Percentiles rank a stretch among this genome's conserved stretches.
Conservation (phyloP, 2,888 invertebrate species). For the Hypolimnas misippus region DNA sequence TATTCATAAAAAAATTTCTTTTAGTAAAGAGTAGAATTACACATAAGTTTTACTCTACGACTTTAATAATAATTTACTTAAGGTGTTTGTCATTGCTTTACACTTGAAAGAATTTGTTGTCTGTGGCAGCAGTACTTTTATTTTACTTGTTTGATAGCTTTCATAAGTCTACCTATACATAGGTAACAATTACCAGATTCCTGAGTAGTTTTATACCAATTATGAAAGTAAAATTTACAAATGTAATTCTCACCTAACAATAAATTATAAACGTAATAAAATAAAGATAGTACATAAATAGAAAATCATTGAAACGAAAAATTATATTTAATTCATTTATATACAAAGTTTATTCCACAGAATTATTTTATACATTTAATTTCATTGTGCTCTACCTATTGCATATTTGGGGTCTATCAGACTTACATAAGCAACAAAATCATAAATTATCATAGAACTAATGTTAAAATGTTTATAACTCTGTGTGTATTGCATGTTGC, state of each 20-base stretch:
- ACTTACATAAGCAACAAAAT: constrained; percentile 7
- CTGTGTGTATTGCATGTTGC: constrained; percentile 80
- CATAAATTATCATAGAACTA: background rate
- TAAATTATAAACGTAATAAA: constrained; percentile 8
- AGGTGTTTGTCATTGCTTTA: no score
- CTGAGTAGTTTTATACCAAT: background rate
- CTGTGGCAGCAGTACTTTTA: no score
- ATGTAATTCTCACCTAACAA: no score
- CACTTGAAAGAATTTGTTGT: no score
- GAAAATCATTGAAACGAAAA: no score
- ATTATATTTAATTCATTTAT: constrained; percentile 3
- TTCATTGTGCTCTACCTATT: background rate
- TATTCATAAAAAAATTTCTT: no score
- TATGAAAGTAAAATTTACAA: no score
- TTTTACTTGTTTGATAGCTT: no score
- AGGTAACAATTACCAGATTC: background rate
- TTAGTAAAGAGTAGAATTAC: no score
- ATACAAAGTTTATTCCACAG: constrained; percentile 1
- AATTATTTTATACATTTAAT: background rate
- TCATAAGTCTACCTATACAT: no score
- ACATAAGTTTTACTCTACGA: no score
- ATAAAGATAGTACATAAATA: constrained; percentile 3
- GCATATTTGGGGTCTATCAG: background rate
- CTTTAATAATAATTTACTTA: no score
- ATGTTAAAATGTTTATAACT: constrained; percentile 58